Base-by-base conservation (phyloP, 2,797 vertebrate species). In the Eulemur mongoz region DNA sequence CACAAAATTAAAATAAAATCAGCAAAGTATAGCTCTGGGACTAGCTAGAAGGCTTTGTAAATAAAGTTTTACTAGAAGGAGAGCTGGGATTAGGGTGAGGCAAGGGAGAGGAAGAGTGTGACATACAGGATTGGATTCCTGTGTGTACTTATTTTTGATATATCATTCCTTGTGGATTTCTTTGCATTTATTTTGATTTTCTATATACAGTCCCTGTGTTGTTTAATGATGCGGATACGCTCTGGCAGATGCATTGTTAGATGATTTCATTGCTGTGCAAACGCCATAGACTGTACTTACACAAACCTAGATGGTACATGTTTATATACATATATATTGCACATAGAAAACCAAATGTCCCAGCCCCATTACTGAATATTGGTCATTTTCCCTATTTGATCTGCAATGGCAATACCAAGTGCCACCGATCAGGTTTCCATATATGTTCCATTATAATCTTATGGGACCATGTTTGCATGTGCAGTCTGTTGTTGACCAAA, bases 161-260 rank as follows among this genome's bases (percentile, higher is more conserved):
- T 40, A 45, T 52, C 43, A 5, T 35, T 95, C 65, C 52, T 81
- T 22, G 5, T 35, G 22, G 35, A 50, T 13, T 45, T 92, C 7
- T 86, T 82, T 35, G 15, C 48, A 93, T 86, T 94, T 27, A 17
- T 65, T 92, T 85, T 70, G 3, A 65, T 45, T 38, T 94, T 95
- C 52, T 14, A 23, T 52, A 35, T 8, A 35, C 5, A 52, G 48
- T 52, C 6, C 1, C 2, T 52, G 75, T 4, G 50, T 50, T n/a
- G 13, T 22, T 35, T 78, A 52, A 50, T 48, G 45, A 65, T 65
- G 63, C 32, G 7, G 63, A 78, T 78, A 15, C 12, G 14, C n/a
- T 35, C 75, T 23, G 48, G 32, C 32, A 78, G 32, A 52, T 78
- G 20, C 48, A 25, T 78, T 12, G 1, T 23, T 35, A 78, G 48